Evolutionary conservation across 2,888 invertebrate genomes (phyloP), one percentile per base, ranked within the genome.

Genomic region (Tryphoninae sp.): DNA sequence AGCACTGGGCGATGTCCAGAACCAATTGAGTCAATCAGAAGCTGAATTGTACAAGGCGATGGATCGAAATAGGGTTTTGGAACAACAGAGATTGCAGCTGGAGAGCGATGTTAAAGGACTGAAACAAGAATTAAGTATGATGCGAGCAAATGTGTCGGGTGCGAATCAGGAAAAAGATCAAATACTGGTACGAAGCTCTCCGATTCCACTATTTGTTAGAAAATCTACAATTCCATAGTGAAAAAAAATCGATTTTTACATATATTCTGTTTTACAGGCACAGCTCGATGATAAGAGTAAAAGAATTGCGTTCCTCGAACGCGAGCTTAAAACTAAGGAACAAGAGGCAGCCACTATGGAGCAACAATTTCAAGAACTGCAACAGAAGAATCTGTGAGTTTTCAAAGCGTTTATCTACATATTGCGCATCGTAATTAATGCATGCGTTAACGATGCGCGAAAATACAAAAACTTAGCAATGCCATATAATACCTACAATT

Each of bases 241-340:
- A 49, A 80, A 59, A 40, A 33, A 1, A 45, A 45, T 45, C 6
- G 13, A 23, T 13, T 13, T 9, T 45, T 45, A 13, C 13, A 13
- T 45, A 9, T 22, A 1, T 55, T 55, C 19, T 16, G 71, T 91
- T 91, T 83, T 89, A 92, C 92, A 95, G 91, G 93, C 95, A 89
- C 94, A 95, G 85, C 89, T 96, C 83, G 96, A 96, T 89, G 93
- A 94, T 77, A 96, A 96, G 91, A 95, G 96, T 16, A 96, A 96
- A 91, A 94, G 93, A 86, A 92, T 95, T 19, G 94, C 93, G 84
- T 91, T 93, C 77, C 88, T 96, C 76, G 96, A 96, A 89, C 93
- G 94, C 74, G 95, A 96, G 84, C 82, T 96, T 0, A 94, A 93
- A 87, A 92, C 93, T 42, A 95, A 95, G 86, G 93, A 94, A 11